A percentile compares a stretch with the other conserved stretches of the same genome.
phyloP scores from a whole-genome alignment of 92 coral and sea anemone species.

The Hydrozoanthus gracilis region DNA sequence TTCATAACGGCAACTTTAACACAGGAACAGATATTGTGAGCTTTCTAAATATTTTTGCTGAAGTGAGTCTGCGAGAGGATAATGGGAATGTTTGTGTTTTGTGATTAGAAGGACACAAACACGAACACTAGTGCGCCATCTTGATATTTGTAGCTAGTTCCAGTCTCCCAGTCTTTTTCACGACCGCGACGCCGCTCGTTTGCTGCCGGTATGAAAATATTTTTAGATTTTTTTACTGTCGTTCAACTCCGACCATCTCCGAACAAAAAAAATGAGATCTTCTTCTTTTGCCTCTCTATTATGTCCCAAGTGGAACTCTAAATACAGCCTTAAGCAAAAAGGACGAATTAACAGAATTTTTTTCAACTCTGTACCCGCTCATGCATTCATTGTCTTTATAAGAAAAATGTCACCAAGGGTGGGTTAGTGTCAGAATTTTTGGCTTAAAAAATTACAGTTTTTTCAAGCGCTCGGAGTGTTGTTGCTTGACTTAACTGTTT shows the following conservation, averaged over 20 bases:
- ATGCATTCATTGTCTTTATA: no score
- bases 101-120: background rate
- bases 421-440: no score
- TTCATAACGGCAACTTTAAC: conserved; percentile 69
- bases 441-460: no score
- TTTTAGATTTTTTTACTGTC: background rate
- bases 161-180: background rate
- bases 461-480: no score
- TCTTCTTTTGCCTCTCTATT: no score
- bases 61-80: background rate
- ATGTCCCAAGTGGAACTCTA: no score
- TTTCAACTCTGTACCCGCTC: no score
- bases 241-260: no score
- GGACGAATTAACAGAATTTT: no score
- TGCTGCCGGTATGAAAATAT: background rate
- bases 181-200: background rate
- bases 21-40: background rate
- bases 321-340: no score
- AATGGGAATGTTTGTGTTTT: background rate
- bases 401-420: no score
- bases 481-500: background rate
- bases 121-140: conserved; percentile 40
- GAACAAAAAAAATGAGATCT: no score
- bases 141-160: conserved; percentile 30
- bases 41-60: background rate